phyloP scores from a whole-genome alignment of 2,797 vertebrate species.

The Helarctos malayanus region DNA sequence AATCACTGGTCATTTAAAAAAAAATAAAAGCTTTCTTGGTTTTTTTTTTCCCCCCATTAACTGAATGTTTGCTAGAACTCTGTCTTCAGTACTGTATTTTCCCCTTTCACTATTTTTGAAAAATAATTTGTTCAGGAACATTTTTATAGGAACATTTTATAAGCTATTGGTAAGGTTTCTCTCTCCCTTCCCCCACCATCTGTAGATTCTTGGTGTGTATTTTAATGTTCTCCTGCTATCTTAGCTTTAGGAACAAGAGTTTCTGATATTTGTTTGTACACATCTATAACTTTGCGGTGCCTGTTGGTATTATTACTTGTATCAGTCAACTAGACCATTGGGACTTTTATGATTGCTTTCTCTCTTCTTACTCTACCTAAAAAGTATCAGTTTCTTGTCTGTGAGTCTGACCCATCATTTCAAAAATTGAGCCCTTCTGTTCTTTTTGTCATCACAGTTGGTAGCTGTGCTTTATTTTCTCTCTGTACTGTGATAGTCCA shows the following conservation, averaged over 20 bases:
- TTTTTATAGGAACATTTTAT: conserved; percentile 17
- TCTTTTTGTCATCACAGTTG: neutral
- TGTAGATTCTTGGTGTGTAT: neutral
- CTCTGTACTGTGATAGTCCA: neutral
- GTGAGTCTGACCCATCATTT: conserved; percentile 16
- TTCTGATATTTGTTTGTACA: neutral
- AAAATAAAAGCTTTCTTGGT: neutral
- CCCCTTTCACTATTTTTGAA: conserved; percentile 2
- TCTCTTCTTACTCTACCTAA: neutral
- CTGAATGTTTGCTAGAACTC: neutral
- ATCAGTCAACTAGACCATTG: neutral
- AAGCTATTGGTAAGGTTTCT: neutral
- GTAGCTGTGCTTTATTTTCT: conserved; percentile 52
- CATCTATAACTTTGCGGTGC: neutral
- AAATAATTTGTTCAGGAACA: conserved; percentile 39
- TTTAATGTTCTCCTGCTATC: neutral
- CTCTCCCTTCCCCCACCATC: neutral
- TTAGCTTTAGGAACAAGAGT: neutral
- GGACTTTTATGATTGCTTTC: neutral
- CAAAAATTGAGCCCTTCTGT: neutral
- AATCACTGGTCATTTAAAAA: neutral
- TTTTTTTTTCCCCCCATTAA: neutral
- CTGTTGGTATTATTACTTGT: neutral
- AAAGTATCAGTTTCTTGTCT: neutral
- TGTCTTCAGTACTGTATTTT: conserved; percentile 22